Evolutionary conservation across 2,113 vertebrate species (phyloP).

Genomic region (Microcebus jonahi): DNA sequence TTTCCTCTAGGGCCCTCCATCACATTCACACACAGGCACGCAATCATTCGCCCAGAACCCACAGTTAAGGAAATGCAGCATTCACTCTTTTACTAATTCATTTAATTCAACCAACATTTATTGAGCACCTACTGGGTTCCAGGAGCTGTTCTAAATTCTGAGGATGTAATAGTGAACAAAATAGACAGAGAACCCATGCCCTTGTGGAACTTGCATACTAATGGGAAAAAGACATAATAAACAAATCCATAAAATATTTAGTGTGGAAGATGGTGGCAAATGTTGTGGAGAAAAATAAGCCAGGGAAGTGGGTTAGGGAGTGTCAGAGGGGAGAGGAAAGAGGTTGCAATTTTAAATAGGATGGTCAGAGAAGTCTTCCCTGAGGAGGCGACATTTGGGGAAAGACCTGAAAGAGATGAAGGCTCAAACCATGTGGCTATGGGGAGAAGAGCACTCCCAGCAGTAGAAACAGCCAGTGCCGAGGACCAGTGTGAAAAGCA

Average conservation of each 20-base stretch:
- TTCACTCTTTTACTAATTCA: constrained; percentile 22
- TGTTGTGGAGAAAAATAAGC: neutral
- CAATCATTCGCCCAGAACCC: neutral
- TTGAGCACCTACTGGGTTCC: neutral
- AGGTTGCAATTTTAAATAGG: neutral
- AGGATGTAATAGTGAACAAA: constrained; percentile 7
- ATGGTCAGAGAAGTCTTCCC: neutral
- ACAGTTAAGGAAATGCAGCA: neutral
- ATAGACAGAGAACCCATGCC: neutral
- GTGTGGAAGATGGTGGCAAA: neutral
- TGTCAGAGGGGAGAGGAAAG: neutral
- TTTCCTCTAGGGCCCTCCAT: neutral
- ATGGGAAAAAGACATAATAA: neutral
- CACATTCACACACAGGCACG: neutral
- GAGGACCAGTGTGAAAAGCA: neutral
- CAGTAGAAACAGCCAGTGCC: neutral
- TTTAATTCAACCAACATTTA: constrained; percentile 7
- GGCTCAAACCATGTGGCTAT: neutral
- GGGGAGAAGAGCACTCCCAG: neutral
- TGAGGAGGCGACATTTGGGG: neutral
- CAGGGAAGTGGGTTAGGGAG: neutral
- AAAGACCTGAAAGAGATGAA: constrained; percentile 12
- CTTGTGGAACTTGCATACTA: neutral
- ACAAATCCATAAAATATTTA: neutral
- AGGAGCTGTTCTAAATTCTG: neutral